phyloP scores from a whole-genome alignment of 2,888 invertebrate genomes.

The Polyploca ridens region DNA sequence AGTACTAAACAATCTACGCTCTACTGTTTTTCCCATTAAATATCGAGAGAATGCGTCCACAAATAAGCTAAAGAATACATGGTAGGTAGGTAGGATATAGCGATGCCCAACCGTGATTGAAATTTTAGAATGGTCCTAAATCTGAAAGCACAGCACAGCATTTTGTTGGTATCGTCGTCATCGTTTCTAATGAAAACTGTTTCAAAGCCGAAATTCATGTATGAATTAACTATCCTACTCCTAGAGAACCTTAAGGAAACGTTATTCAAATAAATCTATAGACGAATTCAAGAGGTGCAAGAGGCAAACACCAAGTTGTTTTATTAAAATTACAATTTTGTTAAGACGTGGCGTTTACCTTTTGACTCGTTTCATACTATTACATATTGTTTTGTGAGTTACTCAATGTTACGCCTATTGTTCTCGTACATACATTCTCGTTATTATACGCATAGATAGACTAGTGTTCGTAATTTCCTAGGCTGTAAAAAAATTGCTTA shows the following conservation, averaged over 20 bases:
- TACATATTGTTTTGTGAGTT: constrained; percentile 6
- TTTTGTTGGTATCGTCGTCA: no score
- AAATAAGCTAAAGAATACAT: no score
- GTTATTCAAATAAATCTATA: background rate
- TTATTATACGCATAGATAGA: constrained; percentile 1
- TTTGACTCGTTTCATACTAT: background rate
- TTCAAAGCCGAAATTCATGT: no score
- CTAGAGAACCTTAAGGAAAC: no score
- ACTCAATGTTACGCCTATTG: constrained; percentile 5
- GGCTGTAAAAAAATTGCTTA: constrained; percentile 5
- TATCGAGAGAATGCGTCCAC: background rate
- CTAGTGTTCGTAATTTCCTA: background rate
- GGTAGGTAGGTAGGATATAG: no score
- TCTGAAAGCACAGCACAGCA: no score
- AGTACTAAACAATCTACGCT: background rate
- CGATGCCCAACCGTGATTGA: no score
- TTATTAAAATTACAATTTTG: background rate
- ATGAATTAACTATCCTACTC: no score
- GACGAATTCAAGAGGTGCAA: background rate
- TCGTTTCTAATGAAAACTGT: no score
- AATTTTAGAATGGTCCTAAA: background rate
- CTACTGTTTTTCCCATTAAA: background rate
- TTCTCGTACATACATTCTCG: constrained; percentile 1
- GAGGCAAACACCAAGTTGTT: constrained; percentile 1
- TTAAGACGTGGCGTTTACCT: background rate